A percentile compares a stretch with the other conserved stretches of the same genome.
Conservation (phyloP, 2,888 invertebrate genomes). For the Entomobrya proxima region DNA sequence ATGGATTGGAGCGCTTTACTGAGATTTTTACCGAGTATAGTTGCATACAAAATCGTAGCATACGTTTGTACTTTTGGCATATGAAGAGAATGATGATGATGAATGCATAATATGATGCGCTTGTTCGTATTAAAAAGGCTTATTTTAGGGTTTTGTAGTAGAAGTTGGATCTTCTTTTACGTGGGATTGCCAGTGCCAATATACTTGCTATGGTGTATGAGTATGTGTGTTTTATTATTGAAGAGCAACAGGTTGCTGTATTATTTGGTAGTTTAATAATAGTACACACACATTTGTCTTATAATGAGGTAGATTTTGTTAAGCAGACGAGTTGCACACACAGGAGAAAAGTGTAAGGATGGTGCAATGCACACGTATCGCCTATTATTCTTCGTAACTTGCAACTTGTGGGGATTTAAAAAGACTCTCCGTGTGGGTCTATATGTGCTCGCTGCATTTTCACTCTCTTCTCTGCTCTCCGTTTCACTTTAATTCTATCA, state of each 20-base stretch:
- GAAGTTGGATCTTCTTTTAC: background rate
- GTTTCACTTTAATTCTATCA: background rate
- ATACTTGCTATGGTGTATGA: conserved; percentile 4
- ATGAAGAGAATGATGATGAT: background rate
- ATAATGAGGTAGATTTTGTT: conserved; percentile 30
- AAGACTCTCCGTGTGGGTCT: background rate
- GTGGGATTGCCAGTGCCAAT: conserved; percentile 13
- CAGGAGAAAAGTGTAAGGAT: background rate
- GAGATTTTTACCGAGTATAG: background rate
- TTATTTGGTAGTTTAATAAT: conserved; percentile 35
- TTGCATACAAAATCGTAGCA: background rate
- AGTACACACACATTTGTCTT: background rate
- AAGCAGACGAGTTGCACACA: conserved; percentile 3
- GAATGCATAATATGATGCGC: background rate
- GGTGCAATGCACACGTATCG: conserved; percentile 6
- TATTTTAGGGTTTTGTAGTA: background rate
- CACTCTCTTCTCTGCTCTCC: background rate
- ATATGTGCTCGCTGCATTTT: background rate
- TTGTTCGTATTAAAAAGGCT: background rate
- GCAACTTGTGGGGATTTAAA: conserved; percentile 11
- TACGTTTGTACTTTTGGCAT: background rate
- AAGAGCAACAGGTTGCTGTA: background rate
- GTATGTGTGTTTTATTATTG: conserved; percentile 16
- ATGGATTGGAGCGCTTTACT: conserved; percentile 29
- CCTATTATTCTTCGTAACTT: background rate